These are phyloP conservation scores for mouse (Mus musculus) DNA, from an alignment of 2,113 vertebrate genomes.

Conservation along the genomic window DNA sequence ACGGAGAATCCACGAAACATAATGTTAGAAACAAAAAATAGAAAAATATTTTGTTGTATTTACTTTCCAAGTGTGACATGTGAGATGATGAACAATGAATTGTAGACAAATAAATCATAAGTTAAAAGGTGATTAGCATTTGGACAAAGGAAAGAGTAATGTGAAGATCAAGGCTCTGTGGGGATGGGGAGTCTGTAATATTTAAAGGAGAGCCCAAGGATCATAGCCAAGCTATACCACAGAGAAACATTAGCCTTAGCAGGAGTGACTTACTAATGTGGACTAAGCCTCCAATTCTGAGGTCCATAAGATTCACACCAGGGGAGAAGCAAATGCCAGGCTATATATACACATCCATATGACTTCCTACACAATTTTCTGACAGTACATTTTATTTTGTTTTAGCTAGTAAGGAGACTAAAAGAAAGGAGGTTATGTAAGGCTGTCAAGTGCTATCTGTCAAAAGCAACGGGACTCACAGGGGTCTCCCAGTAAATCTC, in stretches of 20 bases:
- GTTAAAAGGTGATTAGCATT: neutral
- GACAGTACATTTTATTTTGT: neutral
- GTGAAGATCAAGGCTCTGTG: neutral
- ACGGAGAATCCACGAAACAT: neutral
- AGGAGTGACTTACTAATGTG: rapidly evolving
- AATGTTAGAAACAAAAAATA: neutral
- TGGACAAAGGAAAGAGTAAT: neutral
- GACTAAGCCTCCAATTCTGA: neutral
- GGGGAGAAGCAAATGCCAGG: neutral
- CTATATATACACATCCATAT: neutral
- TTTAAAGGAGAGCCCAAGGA: neutral
- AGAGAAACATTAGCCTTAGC: neutral
- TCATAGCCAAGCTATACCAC: neutral
- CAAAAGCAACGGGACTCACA: neutral
- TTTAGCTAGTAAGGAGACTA: neutral
- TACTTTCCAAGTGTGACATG: neutral
- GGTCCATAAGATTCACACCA: neutral
- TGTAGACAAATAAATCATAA: neutral
- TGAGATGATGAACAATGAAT: neutral
- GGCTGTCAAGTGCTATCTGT: neutral
- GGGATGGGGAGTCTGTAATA: neutral
- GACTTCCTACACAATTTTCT: neutral
- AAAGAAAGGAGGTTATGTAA: neutral
- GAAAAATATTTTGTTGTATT: neutral
- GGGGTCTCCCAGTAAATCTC: too few species aligned